Evolutionary conservation across 2,797 vertebrate species (phyloP).

Genomic region (Holocentrus rufus): DNA sequence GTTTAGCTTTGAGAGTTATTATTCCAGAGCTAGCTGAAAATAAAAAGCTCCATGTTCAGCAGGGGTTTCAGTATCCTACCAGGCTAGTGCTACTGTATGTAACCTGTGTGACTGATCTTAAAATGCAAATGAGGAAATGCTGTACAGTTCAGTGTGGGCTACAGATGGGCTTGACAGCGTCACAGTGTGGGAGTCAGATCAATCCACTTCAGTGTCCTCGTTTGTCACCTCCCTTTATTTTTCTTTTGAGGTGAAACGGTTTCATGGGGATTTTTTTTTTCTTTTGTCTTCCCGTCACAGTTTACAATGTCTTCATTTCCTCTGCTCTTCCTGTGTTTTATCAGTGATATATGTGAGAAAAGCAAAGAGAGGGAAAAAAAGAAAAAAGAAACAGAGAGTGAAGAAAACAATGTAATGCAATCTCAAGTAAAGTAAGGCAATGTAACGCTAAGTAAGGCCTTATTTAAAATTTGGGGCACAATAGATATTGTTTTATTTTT

Average conservation of each 20-base stretch:
- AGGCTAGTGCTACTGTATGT: slow-evolving; percentile 25
- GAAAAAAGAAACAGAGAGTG: no score
- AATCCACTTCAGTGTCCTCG: neutral
- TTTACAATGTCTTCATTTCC: neutral
- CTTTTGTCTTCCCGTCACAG: neutral
- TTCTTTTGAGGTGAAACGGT: no score
- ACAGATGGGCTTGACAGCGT: slow-evolving; percentile 1
- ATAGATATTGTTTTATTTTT: neutral
- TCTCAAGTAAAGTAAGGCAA: no score
- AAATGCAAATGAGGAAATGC: slow-evolving; percentile 71
- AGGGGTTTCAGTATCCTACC: slow-evolving; percentile 30
- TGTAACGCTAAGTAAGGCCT: no score
- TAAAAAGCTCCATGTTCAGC: slow-evolving; percentile 57
- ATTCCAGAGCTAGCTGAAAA: slow-evolving; percentile 16
- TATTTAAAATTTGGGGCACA: no score
- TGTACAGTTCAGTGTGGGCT: slow-evolving; percentile 22
- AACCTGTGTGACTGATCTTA: slow-evolving; percentile 24
- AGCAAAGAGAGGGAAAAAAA: no score
- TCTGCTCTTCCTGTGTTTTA: neutral
- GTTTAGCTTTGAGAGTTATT: slow-evolving; percentile 34
- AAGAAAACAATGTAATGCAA: no score
- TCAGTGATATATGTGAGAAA: neutral
- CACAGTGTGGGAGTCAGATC: slow-evolving; percentile 9
- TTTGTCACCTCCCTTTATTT: neutral
- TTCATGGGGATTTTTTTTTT: no score